Base-by-base conservation (phyloP, 2,797 vertebrate genomes). In the Eidolon dupreanum region DNA sequence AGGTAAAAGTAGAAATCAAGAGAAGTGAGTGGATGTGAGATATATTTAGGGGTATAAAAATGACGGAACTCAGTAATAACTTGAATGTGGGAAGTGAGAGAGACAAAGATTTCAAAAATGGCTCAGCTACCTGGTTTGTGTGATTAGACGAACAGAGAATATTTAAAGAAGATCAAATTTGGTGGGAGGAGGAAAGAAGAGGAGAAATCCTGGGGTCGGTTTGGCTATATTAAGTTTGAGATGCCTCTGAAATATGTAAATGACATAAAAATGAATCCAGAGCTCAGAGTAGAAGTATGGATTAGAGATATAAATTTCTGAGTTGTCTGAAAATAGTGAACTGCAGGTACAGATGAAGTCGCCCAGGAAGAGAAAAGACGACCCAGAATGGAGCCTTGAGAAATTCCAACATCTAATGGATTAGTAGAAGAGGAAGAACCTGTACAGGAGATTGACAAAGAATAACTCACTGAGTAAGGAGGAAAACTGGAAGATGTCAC, bases 71-170 rank as follows among this genome's bases (percentile, higher is more conserved):
- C 68, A 70, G 41, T 73, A 77, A 74, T 2, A 88, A 43, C 49
- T 81, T 93, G 38, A 53, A 70, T 57, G 38, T 9, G 36, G 31
- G 28, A 61, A 82, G 49, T 41, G 51, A 93, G 15, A 73, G 26
- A 77, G 49, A 33, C 12, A 26, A 59, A 71, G 28, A 92, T 49
- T 90, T 87, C 38, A 43, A 81, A 93, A 59, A 75, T 78, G 53
- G 73, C 41, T 90, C 38, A 83, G 65, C 11, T 73, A 85, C 55
- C 31, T 66, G 82, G 49, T 65, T 59, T 31, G 22, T 26, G 78
- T 46, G 93, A 88, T 83, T 28, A 93, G 43, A 96, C 46, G 20
- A 65, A 70, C 31, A 92, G 63, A 78, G 43, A 74, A 89, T 38
- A 84, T 0, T 49, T 28, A 88, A 94, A 89, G 26, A 63, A 79